phyloP scores from a whole-genome alignment of 2,113 vertebrate species.

The Fukomys damarensis region DNA sequence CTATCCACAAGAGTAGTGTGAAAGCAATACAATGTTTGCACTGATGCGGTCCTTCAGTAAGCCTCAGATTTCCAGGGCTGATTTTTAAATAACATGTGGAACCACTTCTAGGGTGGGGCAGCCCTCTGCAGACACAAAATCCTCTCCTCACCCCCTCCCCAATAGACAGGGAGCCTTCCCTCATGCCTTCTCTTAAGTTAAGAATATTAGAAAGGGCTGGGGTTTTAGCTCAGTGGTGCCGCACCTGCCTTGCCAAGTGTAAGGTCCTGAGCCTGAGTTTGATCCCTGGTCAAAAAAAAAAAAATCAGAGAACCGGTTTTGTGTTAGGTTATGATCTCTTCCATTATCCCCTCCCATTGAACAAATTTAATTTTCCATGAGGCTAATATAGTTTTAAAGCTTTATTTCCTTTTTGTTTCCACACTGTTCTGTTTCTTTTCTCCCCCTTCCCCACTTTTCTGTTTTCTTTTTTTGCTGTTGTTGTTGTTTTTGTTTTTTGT shows the following conservation, averaged over 20 bases:
- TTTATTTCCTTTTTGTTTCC: constrained; percentile 18
- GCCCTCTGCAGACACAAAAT: constrained; percentile 8
- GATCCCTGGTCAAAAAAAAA: too few relatives aligned
- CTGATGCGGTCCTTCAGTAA: neutral
- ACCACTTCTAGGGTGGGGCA: neutral
- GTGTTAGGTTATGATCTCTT: neutral
- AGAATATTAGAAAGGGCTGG: neutral
- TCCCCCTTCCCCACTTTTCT: too few relatives aligned
- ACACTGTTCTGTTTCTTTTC: constrained; percentile 7
- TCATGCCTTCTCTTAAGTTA: neutral
- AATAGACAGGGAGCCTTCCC: neutral
- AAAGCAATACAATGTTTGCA: neutral
- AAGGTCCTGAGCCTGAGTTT: too few relatives aligned
- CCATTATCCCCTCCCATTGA: neutral
- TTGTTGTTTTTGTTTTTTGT: too few relatives aligned
- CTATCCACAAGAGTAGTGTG: neutral
- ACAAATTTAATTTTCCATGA: neutral
- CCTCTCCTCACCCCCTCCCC: neutral
- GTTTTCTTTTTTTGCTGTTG: too few relatives aligned
- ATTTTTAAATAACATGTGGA: neutral
- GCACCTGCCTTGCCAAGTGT: too few relatives aligned
- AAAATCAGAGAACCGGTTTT: neutral
- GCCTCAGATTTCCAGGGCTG: neutral
- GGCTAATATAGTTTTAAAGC: neutral
- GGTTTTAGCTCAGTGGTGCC: too few relatives aligned